A percentile compares a stretch with the other conserved stretches of the same genome.
Conservation (phyloP, 2,888 invertebrate species). For the Scaptomyza flava region DNA sequence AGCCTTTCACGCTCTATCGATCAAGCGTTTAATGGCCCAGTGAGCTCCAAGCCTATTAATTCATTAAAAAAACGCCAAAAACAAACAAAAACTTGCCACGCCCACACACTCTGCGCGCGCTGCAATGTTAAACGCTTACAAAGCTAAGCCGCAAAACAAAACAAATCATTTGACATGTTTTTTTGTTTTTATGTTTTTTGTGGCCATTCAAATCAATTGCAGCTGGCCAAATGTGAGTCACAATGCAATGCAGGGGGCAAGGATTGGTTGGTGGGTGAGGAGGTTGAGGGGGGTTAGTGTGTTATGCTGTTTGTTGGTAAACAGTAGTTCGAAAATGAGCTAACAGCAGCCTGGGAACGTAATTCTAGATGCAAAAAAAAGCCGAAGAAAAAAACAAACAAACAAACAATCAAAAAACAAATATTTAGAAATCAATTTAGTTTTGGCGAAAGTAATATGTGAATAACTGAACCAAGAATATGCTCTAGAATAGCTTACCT, state of each 20-base stretch:
- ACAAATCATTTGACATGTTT: constrained; percentile 28
- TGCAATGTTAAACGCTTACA: constrained; percentile 10
- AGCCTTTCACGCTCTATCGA: constrained; percentile 78
- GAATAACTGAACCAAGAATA: too few species aligned
- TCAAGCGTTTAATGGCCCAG: constrained; percentile 66
- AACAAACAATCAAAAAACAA: background rate
- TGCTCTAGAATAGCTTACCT: too few species aligned
- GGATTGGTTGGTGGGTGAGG: background rate
- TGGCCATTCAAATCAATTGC: constrained; percentile 23
- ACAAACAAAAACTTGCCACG: constrained; percentile 25
- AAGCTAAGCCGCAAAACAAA: background rate
- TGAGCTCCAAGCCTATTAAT: constrained; percentile 33
- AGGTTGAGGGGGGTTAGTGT: too few species aligned
- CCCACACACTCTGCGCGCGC: constrained; percentile 20
- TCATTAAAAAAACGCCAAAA: constrained; percentile 39
- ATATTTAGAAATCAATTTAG: too few species aligned
- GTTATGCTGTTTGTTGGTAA: background rate
- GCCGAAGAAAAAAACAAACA: background rate
- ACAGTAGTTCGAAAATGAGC: background rate
- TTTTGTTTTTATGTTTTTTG: background rate
- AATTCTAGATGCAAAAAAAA: background rate
- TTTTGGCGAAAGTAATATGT: too few species aligned
- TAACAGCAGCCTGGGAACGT: constrained; percentile 1
- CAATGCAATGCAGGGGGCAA: background rate
- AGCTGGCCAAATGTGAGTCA: constrained; percentile 25